Evolutionary conservation across 35 echinoderm and acorn worm genomes (phyloP).

Genomic region (Lytechinus pictus): DNA sequence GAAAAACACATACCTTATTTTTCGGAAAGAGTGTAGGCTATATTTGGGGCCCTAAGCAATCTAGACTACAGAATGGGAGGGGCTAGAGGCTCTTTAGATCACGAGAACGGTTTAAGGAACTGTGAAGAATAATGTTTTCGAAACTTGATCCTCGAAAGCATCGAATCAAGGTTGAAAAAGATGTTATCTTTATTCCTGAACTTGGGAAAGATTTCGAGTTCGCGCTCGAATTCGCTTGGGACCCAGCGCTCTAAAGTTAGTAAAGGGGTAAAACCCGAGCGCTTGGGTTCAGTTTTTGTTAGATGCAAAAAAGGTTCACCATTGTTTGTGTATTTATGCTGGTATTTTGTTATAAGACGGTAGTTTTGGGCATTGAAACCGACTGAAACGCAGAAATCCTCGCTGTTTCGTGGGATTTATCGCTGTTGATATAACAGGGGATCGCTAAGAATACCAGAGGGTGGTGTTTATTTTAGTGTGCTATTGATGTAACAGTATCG

Average conservation of each 20-base stretch:
- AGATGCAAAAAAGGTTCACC: not conserved
- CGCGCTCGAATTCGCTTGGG: not conserved
- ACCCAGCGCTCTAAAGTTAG: not conserved
- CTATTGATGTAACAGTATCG: slow-evolving; percentile 28
- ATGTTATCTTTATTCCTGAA: not conserved
- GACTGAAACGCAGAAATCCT: not conserved
- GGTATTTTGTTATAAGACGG: not conserved
- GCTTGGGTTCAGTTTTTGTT: not conserved
- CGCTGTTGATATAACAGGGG: not conserved
- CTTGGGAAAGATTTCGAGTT: not conserved
- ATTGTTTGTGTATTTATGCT: not conserved
- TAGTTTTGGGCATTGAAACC: not conserved
- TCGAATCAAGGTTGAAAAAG: not conserved
- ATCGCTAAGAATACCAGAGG: not conserved
- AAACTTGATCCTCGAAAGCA: not conserved
- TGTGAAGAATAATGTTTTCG: not conserved
- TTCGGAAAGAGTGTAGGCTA: too few relatives aligned
- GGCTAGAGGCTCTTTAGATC: not conserved
- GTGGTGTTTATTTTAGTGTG: not conserved
- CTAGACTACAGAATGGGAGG: too few relatives aligned
- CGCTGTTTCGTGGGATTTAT: slow-evolving; percentile 33
- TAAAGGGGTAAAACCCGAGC: not conserved
- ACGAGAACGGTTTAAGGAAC: not conserved
- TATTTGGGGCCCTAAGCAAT: too few relatives aligned
- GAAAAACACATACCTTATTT: too few relatives aligned